Evolutionary conservation across 2,888 invertebrate species (phyloP).

Genomic region (Hololepta plana): DNA sequence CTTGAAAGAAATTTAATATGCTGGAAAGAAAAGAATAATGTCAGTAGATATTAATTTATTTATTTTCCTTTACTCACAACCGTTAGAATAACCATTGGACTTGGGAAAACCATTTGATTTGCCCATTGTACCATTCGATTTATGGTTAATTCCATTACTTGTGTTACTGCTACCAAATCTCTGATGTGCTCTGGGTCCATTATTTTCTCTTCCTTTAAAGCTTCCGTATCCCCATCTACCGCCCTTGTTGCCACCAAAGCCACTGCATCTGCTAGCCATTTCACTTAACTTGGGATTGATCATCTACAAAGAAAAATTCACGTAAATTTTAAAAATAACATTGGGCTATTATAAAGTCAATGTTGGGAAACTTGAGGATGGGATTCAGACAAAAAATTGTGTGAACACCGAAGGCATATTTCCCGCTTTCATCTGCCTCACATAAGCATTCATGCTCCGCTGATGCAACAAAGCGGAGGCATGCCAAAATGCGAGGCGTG

Average conservation of each 20-base stretch:
- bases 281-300: constrained; percentile 74
- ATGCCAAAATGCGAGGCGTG: constrained; percentile 57
- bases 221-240: constrained; percentile 32
- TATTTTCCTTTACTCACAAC: constrained; percentile 4
- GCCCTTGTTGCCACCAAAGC: constrained; percentile 13
- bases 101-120: constrained; percentile 7
- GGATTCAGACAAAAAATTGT: constrained; percentile 50
- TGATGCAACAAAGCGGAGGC: constrained; percentile 39
- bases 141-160: constrained; percentile 9
- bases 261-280: constrained; percentile 45
- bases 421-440: constrained; percentile 48
- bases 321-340: constrained; percentile 8
- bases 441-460: constrained; percentile 59
- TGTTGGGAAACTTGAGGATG: constrained; percentile 40
- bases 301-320: constrained; percentile 28
- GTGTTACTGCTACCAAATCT: constrained; percentile 15
- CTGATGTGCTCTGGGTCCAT: constrained; percentile 16
- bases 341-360: constrained; percentile 6
- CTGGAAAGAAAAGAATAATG: background rate
- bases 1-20: no score
- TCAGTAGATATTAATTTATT: background rate
- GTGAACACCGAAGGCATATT: constrained; percentile 69
- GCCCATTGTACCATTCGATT: constrained; percentile 7
- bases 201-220: constrained; percentile 22
- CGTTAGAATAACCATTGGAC: constrained; percentile 14